Conservation (phyloP, 2,113 vertebrate genomes). For the Cynopterus brachyotis region DNA sequence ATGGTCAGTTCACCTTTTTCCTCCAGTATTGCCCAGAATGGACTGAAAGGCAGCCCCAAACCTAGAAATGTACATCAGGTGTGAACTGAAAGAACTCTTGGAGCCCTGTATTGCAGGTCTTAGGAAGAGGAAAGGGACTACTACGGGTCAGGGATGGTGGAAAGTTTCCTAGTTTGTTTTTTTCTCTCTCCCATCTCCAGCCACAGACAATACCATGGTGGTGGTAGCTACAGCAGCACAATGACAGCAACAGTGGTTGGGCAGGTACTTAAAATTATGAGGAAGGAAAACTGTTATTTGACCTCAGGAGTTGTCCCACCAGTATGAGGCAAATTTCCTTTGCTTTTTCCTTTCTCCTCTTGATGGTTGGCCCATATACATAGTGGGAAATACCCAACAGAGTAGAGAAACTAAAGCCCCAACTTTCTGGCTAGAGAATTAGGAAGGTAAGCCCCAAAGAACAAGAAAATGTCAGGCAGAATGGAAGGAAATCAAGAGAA, state of each 20-base stretch:
- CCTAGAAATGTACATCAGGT: background rate
- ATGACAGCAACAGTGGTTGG: background rate
- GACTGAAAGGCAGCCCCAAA: background rate
- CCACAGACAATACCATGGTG: background rate
- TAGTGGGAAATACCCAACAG: background rate
- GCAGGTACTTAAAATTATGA: background rate
- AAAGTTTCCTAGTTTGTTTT: background rate
- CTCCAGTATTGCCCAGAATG: background rate
- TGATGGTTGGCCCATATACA: background rate
- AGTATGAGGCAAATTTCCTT: background rate
- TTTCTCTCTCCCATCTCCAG: background rate
- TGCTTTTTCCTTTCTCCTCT: background rate
- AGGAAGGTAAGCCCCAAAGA: background rate
- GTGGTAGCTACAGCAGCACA: background rate
- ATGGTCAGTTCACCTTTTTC: background rate
- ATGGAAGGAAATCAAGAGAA: background rate
- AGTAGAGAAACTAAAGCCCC: background rate
- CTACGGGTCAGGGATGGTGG: background rate
- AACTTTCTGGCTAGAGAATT: background rate
- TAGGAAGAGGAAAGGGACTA: background rate
- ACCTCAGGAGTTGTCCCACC: background rate
- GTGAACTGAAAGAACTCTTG: background rate
- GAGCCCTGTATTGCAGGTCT: background rate
- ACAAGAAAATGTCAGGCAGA: background rate
- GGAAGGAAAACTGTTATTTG: background rate